Evolutionary conservation across 1,140 invertebrate species (phyloP), one percentile per base, ranked within the genome.

Genomic region (Drosophila nikananu): DNA sequence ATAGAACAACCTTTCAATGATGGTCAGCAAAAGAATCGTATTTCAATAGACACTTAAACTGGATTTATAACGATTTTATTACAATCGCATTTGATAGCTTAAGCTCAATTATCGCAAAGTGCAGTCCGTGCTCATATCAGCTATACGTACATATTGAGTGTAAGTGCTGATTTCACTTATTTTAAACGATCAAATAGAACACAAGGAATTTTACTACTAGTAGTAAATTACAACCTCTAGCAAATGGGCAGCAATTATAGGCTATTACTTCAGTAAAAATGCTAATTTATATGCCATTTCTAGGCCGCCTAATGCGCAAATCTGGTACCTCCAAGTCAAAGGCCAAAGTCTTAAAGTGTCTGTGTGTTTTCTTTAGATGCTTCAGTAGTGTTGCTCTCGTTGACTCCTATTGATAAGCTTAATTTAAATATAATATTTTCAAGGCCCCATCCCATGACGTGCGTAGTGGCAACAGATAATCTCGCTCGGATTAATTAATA

Each of bases 121-220:
- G 17, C 30, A 54, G 12, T 68, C 63, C 13, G 19, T 70, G 37
- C 62, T 37, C 67, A 49, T 54, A 54, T 46, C 62, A 57, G 48
- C 44, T 76, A 52, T 77, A 55, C 52, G 23, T 17, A 54, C 35
- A 49, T 9, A 17, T 25, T 23, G 8, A 35, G 32, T 35, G 32
- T 35, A 35, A 72, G 21, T 61, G 71, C 71, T 74, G 71, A 61
- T 73, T 73, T 42, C 55, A 61, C 12, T 48, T 9, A 15, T 61
- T 61, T 73, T 61, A 44, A 73, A 19, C 46, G 54, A 32, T 60
- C 70, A 41, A 73, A 51, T 73, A 52, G 48, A 44, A 32, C 15
- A 19, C 10, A 12, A 27, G n/a, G 54, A 51, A 35, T 30, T 71
- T 15, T 19, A 62, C 39, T 23, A 2, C 8, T 15, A 48, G 19